A percentile compares a stretch with the other conserved stretches of the same genome.
Conservation (phyloP, 2,888 invertebrate species). For the Heliconius charithonia region DNA sequence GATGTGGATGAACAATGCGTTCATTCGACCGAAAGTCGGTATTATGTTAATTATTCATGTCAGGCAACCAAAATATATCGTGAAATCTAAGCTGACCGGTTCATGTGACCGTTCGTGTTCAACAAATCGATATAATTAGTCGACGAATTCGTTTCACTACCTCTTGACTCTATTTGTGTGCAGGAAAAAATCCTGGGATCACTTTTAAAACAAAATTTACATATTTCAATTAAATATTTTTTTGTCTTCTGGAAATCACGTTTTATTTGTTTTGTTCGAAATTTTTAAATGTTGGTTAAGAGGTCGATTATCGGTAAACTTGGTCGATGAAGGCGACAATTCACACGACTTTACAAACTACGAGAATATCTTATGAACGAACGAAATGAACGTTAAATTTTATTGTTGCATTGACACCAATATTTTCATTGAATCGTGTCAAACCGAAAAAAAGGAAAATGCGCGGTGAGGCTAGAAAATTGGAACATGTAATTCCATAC, state of each 20-base stretch:
- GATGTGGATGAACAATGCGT: conserved; percentile 62
- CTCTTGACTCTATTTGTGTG: conserved; percentile 53
- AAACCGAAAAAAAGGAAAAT: conserved; percentile 69
- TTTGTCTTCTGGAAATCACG: conserved; percentile 53
- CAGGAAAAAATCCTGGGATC: conserved; percentile 43
- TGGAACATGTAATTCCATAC: conserved; percentile 69
- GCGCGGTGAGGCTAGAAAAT: conserved; percentile 76
- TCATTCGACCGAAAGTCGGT: conserved; percentile 52
- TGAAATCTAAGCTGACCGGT: conserved; percentile 64
- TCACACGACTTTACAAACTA: conserved; percentile 59
- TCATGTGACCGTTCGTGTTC: conserved; percentile 63
- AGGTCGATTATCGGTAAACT: conserved; percentile 75
- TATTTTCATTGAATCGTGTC: conserved; percentile 62
- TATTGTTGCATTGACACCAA: conserved; percentile 80
- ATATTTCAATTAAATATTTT: conserved; percentile 43
- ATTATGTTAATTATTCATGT: conserved; percentile 70
- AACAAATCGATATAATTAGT: conserved; percentile 72
- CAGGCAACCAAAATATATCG: conserved; percentile 65
- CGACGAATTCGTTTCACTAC: conserved; percentile 70
- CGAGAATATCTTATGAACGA: conserved; percentile 63
- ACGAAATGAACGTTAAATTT: conserved; percentile 74
- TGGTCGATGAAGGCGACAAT: conserved; percentile 53
- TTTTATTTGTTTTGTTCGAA: conserved; percentile 61
- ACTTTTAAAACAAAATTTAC: not conserved
- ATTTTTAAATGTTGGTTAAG: conserved; percentile 71